Conservation (phyloP, 2,888 invertebrate genomes). For the Loripinus fragilis region DNA sequence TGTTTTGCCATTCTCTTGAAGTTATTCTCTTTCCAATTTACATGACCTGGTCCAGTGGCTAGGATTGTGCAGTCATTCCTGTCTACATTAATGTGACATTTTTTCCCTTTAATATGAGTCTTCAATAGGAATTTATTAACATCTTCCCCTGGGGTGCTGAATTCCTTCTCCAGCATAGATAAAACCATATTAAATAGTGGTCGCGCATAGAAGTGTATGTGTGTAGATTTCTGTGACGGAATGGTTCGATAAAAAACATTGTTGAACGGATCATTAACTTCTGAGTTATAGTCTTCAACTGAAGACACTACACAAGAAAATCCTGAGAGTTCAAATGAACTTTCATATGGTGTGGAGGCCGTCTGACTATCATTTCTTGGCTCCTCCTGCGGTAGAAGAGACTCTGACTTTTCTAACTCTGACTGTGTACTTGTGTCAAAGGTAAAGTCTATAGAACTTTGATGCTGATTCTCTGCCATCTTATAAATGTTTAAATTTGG, state of each 20-base stretch:
- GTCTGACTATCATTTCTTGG: background rate
- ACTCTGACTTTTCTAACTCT: background rate
- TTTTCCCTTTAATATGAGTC: background rate
- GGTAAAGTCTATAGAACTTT: too few species aligned
- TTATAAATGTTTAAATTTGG: too few species aligned
- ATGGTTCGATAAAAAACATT: background rate
- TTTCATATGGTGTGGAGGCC: background rate
- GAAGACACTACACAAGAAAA: background rate
- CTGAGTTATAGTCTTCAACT: background rate
- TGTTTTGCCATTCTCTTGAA: background rate
- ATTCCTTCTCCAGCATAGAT: background rate
- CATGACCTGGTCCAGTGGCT: background rate
- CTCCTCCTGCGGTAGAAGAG: background rate
- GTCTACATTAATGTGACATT: background rate
- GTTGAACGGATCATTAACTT: background rate
- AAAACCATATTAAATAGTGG: background rate
- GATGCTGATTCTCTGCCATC: too few species aligned
- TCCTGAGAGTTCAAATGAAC: conserved; percentile 2
- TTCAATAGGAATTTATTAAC: background rate
- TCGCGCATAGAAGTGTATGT: background rate
- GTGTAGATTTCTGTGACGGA: background rate
- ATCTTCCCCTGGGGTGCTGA: background rate
- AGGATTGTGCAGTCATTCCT: background rate
- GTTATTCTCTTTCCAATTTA: background rate
- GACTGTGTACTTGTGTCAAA: too few species aligned